Conservation (phyloP, 2,113 vertebrate species). For the Fulmarus glacialis region DNA sequence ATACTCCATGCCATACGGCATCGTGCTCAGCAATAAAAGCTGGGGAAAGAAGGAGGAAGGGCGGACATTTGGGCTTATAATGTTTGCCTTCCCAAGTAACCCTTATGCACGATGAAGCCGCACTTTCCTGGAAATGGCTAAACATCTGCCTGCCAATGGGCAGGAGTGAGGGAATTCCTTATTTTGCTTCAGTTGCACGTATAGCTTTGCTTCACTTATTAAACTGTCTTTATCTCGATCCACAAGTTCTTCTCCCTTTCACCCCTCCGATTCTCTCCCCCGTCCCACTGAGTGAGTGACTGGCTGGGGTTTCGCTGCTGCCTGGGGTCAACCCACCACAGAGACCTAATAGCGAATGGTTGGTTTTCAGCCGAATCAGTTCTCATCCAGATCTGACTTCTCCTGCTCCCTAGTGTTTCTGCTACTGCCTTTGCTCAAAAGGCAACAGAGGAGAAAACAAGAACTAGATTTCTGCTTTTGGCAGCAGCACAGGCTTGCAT, state of each 20-base stretch:
- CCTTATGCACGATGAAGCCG: background rate
- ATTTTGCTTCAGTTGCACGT: background rate
- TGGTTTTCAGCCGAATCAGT: background rate
- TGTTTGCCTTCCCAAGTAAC: background rate
- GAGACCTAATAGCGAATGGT: accelerated
- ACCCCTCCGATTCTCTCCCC: too few relatives aligned
- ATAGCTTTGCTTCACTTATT: background rate
- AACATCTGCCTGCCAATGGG: background rate
- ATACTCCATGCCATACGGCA: background rate
- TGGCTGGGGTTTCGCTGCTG: background rate
- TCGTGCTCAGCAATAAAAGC: background rate
- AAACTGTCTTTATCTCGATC: background rate
- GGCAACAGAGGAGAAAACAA: background rate
- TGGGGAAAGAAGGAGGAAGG: background rate
- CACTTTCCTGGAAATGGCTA: background rate
- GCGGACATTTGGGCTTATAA: background rate
- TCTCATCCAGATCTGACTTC: background rate
- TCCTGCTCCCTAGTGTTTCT: background rate
- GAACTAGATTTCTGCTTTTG: background rate
- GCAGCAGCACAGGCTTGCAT: background rate
- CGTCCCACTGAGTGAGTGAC: background rate
- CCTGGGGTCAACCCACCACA: background rate
- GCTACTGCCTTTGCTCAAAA: background rate
- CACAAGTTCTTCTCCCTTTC: background rate
- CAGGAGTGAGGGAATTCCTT: background rate